These are phyloP conservation scores for Drosophila seclusa DNA, from an alignment of 2,888 invertebrate species.

Conservation along the genomic window DNA sequence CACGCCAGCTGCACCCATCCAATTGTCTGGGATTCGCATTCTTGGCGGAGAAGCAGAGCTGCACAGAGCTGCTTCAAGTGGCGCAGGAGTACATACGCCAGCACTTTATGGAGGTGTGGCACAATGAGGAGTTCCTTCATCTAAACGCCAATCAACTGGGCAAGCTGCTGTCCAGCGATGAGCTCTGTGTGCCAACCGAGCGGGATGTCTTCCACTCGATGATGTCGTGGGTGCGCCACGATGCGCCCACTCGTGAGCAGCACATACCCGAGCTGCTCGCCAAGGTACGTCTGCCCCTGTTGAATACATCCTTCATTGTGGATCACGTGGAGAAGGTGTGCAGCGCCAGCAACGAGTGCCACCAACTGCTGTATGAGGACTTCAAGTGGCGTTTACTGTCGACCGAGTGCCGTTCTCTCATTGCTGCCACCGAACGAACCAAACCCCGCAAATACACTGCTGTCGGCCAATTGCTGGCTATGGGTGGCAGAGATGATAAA, in stretches of 20 bases:
- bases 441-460: conserved; percentile 94
- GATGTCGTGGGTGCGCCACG: conserved; percentile 94
- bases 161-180: conserved; percentile 93
- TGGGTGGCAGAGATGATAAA: too few relatives aligned
- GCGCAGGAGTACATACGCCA: conserved; percentile 94
- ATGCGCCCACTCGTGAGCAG: conserved; percentile 88
- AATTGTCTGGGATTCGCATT: conserved; percentile 97
- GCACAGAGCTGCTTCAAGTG: conserved; percentile 91
- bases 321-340: too few relatives aligned
- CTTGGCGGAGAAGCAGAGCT: conserved; percentile 96
- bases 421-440: conserved; percentile 90
- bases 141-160: conserved; percentile 91
- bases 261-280: conserved; percentile 86
- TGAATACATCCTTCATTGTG: too few relatives aligned
- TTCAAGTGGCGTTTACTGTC: conserved; percentile 96
- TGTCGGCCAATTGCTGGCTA: conserved; percentile 90
- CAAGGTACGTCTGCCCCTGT: too few relatives aligned
- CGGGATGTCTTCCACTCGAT: conserved; percentile 95
- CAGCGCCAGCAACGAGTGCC: conserved; percentile 87
- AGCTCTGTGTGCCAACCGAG: conserved; percentile 95
- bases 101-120: conserved; percentile 90
- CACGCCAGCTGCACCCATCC: conserved; percentile 92
- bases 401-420: conserved; percentile 89
- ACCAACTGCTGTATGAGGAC: conserved; percentile 95
- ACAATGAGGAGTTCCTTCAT: conserved; percentile 85